A percentile compares a stretch with the other conserved stretches of the same genome.
These are phyloP conservation scores for Gymnoscelis rufifasciata DNA, from an alignment of 2,888 invertebrate genomes.

Conservation along the genomic window DNA sequence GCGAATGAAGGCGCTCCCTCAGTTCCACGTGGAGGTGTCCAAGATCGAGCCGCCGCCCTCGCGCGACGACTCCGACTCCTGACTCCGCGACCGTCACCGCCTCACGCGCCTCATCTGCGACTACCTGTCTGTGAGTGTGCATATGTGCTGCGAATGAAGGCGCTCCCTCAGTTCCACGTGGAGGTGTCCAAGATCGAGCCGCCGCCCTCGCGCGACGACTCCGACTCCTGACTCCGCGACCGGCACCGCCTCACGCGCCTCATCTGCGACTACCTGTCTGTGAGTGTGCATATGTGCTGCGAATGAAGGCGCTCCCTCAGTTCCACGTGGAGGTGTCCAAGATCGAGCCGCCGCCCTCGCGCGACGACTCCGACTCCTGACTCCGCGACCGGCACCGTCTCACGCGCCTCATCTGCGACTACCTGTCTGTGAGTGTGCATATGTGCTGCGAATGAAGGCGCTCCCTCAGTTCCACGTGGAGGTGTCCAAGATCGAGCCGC, in stretches of 20 bases:
- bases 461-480: slow-evolving; percentile 47
- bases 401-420: too few relatives aligned
- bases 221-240: slow-evolving; percentile 37
- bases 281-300: too few relatives aligned
- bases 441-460: slow-evolving; percentile 51
- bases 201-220: slow-evolving; percentile 33
- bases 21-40: slow-evolving; percentile 45
- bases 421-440: too few relatives aligned
- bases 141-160: slow-evolving; percentile 44
- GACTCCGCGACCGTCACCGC: slow-evolving; percentile 16
- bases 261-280: too few relatives aligned
- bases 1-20: slow-evolving; percentile 49
- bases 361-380: slow-evolving; percentile 42
- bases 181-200: slow-evolving; percentile 37
- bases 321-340: slow-evolving; percentile 45
- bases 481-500: slow-evolving; percentile 33
- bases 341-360: slow-evolving; percentile 29
- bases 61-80: slow-evolving; percentile 41
- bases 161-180: slow-evolving; percentile 47
- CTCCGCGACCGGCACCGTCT: neutral
- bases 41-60: slow-evolving; percentile 32
- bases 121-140: neutral
- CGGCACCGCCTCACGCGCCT: neutral
- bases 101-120: neutral
- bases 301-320: slow-evolving; percentile 49